Percentiles rank a stretch among this genome's conserved stretches.
Evolutionary conservation across 2,888 invertebrate species (phyloP).

Genomic region (Agrilus cyanescens): DNA sequence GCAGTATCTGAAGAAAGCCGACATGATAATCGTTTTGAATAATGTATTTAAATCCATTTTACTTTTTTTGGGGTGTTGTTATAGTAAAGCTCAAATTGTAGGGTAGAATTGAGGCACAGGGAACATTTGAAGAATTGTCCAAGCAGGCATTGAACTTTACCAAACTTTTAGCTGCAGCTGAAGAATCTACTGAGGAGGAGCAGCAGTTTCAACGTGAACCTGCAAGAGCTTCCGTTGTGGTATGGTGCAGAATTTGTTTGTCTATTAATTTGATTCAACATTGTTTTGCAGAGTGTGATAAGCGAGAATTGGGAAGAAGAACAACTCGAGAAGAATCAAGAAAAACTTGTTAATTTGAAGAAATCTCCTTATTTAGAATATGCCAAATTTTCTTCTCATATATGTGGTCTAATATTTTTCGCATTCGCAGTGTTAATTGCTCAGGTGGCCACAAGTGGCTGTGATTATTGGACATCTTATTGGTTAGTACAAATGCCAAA

Average conservation of each 20-base stretch:
- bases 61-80: not conserved
- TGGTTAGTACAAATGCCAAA: conserved; percentile 20
- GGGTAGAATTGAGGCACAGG: conserved; percentile 46
- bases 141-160: conserved; percentile 51
- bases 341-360: no score
- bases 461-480: conserved; percentile 28
- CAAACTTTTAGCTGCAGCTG: conserved; percentile 30
- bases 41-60: conserved; percentile 33
- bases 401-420: conserved; percentile 16
- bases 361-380: conserved; percentile 16
- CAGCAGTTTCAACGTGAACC: no score
- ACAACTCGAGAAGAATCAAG: no score
- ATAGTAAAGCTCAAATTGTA: conserved; percentile 19
- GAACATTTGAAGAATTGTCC: conserved; percentile 46
- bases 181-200: conserved; percentile 15
- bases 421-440: conserved; percentile 19
- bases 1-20: conserved; percentile 47
- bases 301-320: no score
- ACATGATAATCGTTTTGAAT: conserved; percentile 42
- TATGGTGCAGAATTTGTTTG: no score
- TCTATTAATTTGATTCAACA: no score
- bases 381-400: conserved; percentile 22
- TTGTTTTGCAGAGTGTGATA: no score
- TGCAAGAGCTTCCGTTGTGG: no score
- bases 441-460: conserved; percentile 23